These are phyloP conservation scores for Adelphocoris suturalis DNA, from an alignment of 2,888 invertebrate genomes.

Conservation along the genomic window DNA sequence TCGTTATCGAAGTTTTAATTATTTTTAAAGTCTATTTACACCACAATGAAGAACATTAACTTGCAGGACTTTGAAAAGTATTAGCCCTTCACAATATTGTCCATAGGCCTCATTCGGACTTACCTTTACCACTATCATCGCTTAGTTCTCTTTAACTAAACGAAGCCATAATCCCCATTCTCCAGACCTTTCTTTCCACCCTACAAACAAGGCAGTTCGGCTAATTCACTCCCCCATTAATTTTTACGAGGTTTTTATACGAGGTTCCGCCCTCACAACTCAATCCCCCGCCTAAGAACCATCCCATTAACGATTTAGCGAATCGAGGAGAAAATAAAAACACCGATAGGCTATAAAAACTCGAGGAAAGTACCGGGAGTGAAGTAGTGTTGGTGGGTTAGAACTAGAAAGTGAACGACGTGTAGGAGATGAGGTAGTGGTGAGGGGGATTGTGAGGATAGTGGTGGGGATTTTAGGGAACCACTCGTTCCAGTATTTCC, in stretches of 20 bases:
- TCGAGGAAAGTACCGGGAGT: neutral
- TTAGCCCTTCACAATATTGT: too few species aligned
- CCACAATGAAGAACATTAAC: too few species aligned
- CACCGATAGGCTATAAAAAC: neutral
- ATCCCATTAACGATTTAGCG: neutral
- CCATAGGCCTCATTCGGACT: neutral
- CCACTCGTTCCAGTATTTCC: neutral
- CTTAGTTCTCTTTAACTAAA: neutral
- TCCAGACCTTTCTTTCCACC: neutral
- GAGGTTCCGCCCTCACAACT: neutral
- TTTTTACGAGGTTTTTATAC: constrained; percentile 15
- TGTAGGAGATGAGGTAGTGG: too few species aligned
- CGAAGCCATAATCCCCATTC: neutral
- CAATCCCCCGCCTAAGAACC: neutral
- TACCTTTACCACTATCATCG: neutral
- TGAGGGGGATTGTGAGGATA: too few species aligned
- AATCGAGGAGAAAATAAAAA: neutral
- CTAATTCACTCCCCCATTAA: constrained; percentile 15
- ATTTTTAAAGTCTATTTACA: too few species aligned
- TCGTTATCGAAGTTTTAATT: too few species aligned
- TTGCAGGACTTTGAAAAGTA: too few species aligned
- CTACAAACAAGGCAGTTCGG: neutral
- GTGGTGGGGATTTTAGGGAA: neutral
- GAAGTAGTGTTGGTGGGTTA: too few species aligned
- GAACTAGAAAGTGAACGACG: too few species aligned